A percentile compares a stretch with the other conserved stretches of the same genome.
These are phyloP conservation scores for Lepidostoma basale DNA, from an alignment of 1,140 invertebrate species.

Conservation along the genomic window DNA sequence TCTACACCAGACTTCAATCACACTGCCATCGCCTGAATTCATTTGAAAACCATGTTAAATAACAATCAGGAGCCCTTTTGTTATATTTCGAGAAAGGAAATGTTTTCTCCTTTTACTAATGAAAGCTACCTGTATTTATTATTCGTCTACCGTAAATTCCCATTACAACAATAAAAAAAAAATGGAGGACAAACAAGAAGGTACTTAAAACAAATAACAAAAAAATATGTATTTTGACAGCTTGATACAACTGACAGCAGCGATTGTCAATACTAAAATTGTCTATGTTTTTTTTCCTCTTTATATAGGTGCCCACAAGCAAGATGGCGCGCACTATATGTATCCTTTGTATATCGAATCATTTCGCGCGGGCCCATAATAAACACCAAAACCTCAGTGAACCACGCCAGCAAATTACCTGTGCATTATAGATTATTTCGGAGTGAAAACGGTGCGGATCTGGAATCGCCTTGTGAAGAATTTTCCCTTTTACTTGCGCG, in stretches of 20 bases:
- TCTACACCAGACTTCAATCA: too few species aligned
- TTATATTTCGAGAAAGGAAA: too few species aligned
- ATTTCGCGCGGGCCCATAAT: neutral
- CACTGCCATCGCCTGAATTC: too few species aligned
- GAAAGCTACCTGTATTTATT: too few species aligned
- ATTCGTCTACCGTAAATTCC: too few species aligned
- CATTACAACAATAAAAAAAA: too few species aligned
- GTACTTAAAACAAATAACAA: too few species aligned
- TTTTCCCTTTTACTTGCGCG: neutral
- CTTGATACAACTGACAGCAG: constrained; percentile 7
- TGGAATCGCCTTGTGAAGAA: neutral
- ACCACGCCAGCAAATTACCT: neutral
- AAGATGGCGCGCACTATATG: constrained; percentile 23
- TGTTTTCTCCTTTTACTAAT: too few species aligned
- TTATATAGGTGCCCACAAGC: constrained; percentile 13
- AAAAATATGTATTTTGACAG: constrained; percentile 21
- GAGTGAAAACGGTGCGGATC: neutral
- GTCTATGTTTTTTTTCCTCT: constrained; percentile 9
- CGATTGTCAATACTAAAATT: neutral
- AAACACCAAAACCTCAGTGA: neutral
- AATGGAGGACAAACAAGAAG: too few species aligned
- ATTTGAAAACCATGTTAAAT: too few species aligned
- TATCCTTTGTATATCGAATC: constrained; percentile 22
- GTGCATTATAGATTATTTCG: neutral
- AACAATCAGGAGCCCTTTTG: too few species aligned